Evolutionary conservation across 2,888 invertebrate genomes (phyloP), one percentile per base, ranked within the genome.

Genomic region (Lobophora halterata): DNA sequence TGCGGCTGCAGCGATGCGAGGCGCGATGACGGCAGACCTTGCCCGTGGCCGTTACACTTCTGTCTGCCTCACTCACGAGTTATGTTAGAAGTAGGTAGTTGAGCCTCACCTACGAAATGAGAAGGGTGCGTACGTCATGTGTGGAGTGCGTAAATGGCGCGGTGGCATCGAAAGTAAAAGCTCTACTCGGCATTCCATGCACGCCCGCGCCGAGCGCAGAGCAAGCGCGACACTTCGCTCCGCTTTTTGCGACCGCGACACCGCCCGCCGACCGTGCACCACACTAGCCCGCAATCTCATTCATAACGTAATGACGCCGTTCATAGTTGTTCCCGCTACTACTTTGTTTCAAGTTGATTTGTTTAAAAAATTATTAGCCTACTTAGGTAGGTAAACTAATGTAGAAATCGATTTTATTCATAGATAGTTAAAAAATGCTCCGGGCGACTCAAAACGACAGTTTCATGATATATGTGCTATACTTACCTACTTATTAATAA

Each of bases 91-190:
- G n/a, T n/a, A n/a, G 19, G 11, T 35, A 30, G 33, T 49, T 42
- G 34, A 19, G 23, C 26, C 4, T 18, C 12, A 11, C 18, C 20
- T 25, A 45, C 42, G 28, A 44, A 35, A 35, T 34, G 36, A 35
- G 23, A 34, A 17, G 42, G 24, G 29, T 21, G 25, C 19, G 16
- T 2, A 26, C n/a, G 7, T 21, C 31, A 21, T 13, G 29, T 5
- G 21, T 17, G 20, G 18, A 26, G 16, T 7, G 30, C 21, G 23
- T 16, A 19, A 23, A 29, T 5, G 21, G 5, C 14, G 24, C 26
- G 36, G 10, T 11, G 19, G 12, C 45, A 25, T 39, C 23, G 54
- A 55, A 52, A 55, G 57, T 57, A 57, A 57, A 50, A 57, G 52
- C 49, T 40, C 38, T 30, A 45, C n/a, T n/a, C n/a, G 48, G 41